These are phyloP conservation scores for Synergus japonicus DNA, from an alignment of 2,888 invertebrate genomes.

Conservation along the genomic window DNA sequence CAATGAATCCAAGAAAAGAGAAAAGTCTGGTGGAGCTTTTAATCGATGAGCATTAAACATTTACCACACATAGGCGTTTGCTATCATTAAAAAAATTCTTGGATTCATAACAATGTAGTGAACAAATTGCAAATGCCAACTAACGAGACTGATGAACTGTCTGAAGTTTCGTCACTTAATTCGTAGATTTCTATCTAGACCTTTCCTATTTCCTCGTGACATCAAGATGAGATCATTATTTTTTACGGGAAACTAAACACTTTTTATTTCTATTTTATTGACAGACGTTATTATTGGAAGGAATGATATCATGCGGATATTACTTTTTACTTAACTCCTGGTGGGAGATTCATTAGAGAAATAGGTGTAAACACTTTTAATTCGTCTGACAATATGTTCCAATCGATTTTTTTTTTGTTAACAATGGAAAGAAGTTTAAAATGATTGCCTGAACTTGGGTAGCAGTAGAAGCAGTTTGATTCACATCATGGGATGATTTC, in stretches of 20 bases:
- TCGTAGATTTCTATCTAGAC: neutral
- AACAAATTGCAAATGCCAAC: neutral
- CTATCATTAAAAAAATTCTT: neutral
- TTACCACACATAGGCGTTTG: neutral
- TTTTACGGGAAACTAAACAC: conserved; percentile 8
- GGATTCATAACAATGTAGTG: neutral
- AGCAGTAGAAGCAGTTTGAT: neutral
- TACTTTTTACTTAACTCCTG: neutral
- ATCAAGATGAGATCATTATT: neutral
- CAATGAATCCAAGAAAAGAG: conserved; percentile 34
- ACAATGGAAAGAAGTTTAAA: neutral
- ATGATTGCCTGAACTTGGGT: neutral
- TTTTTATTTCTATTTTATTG: neutral
- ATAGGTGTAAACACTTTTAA: neutral
- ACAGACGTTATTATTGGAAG: neutral
- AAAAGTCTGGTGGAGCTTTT: conserved; percentile 5
- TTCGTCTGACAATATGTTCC: no score
- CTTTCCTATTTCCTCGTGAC: neutral
- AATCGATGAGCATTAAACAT: conserved; percentile 1
- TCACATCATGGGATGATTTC: conserved; percentile 19
- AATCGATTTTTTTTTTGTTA: no score
- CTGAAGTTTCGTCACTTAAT: neutral
- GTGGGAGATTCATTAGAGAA: neutral
- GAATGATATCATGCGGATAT: conserved; percentile 25
- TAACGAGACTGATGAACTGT: neutral